Conservation (phyloP, 2,888 invertebrate species). For the Dorcus parallelipipedus region DNA sequence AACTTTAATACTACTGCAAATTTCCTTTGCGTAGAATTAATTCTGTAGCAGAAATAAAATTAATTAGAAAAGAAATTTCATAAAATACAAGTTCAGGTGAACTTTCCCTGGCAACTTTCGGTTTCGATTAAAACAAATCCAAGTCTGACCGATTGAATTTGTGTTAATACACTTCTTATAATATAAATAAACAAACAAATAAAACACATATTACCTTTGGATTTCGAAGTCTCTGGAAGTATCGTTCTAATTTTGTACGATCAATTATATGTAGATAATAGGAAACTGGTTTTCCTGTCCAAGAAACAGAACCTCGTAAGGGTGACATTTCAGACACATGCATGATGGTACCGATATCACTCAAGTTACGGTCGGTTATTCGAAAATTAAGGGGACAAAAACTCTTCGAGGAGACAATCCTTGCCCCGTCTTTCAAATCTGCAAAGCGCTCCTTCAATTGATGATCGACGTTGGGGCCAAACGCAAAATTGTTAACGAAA, state of each 20-base stretch:
- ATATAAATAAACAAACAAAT: background rate
- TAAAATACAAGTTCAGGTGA: no score
- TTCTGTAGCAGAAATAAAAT: no score
- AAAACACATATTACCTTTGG: slow-evolving; percentile 61
- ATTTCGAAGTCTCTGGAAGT: slow-evolving; percentile 92
- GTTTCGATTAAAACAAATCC: no score
- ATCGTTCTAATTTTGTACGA: slow-evolving; percentile 93
- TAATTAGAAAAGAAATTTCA: no score
- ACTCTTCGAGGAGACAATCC: slow-evolving; percentile 97
- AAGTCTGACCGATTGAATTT: no score
- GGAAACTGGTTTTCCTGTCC: slow-evolving; percentile 98
- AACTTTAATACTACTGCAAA: no score
- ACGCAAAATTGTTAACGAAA: slow-evolving; percentile 99
- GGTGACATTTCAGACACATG: slow-evolving; percentile 96
- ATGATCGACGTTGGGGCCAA: slow-evolving; percentile 96
- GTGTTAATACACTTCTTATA: background rate
- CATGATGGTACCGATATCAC: slow-evolving; percentile 98
- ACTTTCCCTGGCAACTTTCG: no score
- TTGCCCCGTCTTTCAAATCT: slow-evolving; percentile 90
- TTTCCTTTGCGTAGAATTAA: no score
- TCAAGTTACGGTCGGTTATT: slow-evolving; percentile 95
- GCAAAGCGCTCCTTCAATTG: slow-evolving; percentile 94
- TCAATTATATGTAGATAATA: slow-evolving; percentile 99
- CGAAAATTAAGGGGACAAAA: slow-evolving; percentile 98
- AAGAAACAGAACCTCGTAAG: slow-evolving; percentile 92